Evolutionary conservation across 2,888 invertebrate genomes (phyloP), one percentile per base, ranked within the genome.

Genomic region (Tenthredo mesomela): DNA sequence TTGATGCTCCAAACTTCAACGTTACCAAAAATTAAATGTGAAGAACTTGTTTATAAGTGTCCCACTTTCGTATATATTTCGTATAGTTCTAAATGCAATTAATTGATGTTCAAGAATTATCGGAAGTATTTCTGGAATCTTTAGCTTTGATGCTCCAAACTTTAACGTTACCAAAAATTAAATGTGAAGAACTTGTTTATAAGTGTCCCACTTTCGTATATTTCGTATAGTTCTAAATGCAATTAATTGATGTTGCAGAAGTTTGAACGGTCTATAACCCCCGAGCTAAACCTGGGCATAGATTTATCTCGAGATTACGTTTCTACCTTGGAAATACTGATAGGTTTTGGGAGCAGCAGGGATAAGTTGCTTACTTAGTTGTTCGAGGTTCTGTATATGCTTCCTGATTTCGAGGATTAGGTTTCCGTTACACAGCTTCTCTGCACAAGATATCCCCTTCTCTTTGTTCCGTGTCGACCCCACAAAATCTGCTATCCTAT

Each of bases 311-410:
- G 10, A 54, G 77, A 77, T 77, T 77, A 77, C 33, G 33, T 77
- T 54, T 47, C 5, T 33, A 10, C 29, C 18, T 6, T 18, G 50
- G 77, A 77, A 77, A 54, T 29, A 33, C 77, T 54, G 54, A 77
- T 77, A 77, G 77, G 77, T 77, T 77, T 77, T 77, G 33, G 77
- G n/a, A n/a, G n/a, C 21, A n/a, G n/a, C 21, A 40, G 50, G 77
- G 77, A 77, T 77, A 77, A 77, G 77, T 77, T 77, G 77, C 54
- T 77, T 54, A 54, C 50, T 29, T 54, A 77, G 77, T 47, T 54
- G 77, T 77, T 77, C 54, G 33, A 9, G 50, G 50, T 25, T 29
- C 18, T 47, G 12, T 50, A 33, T 54, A 77, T 29, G 29, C 43
- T 47, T n/a, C 40, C 40, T 18, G 40, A 21, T 43, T 70, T 37